Conservation (phyloP, 2,113 vertebrate genomes). For the Genyomyrus donnyi region DNA sequence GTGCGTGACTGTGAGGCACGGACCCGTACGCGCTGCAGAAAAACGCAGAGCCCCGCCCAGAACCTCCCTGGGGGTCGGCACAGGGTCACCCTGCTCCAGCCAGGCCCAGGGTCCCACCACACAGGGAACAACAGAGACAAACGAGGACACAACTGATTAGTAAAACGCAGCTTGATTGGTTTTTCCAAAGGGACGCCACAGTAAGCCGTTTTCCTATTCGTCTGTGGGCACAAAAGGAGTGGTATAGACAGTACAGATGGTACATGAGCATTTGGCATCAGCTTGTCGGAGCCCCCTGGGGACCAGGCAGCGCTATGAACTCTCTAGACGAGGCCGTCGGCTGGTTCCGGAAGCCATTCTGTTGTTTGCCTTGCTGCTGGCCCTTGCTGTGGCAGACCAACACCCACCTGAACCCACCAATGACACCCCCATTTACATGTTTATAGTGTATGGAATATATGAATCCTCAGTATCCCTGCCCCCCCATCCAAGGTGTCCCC, state of each 20-base stretch:
- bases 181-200: not conserved
- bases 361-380: not conserved
- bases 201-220: not conserved
- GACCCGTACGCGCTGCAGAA: not conserved
- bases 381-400: not conserved
- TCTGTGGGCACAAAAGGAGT: not conserved
- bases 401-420: not conserved
- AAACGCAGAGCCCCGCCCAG: not conserved
- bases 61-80: not conserved
- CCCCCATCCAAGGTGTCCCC: not conserved
- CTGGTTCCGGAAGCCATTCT: too few relatives aligned
- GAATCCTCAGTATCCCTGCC: not conserved
- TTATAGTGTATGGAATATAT: not conserved
- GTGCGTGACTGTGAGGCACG: not conserved
- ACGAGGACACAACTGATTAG: not conserved
- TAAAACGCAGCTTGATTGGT: not conserved
- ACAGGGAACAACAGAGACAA: not conserved
- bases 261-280: not conserved
- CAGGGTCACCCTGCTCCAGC: not conserved
- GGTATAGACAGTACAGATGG: not conserved
- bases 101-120: not conserved
- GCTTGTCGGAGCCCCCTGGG: not conserved
- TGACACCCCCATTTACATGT: not conserved
- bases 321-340: not conserved
- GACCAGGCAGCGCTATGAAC: not conserved